Evolutionary conservation across 2,797 vertebrate species (phyloP), one percentile per base, ranked within the genome.

Genomic region (Xiphorhynchus erythropygius): DNA sequence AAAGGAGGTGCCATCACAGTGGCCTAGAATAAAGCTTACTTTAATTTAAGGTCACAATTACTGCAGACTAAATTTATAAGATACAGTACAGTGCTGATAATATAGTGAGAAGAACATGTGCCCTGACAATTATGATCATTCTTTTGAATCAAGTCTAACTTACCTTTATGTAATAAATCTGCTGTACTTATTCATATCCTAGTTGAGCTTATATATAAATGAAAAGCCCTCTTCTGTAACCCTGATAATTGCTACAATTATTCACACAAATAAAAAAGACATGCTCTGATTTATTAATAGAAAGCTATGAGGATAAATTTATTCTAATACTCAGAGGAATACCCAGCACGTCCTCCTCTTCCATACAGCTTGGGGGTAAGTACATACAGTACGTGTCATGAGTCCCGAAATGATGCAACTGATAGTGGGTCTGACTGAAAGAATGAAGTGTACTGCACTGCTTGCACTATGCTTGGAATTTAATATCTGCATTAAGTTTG

Each of bases 211-310:
- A 75, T 69, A 85, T 90, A 96, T 68, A 95, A 93, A 84, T 60
- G 85, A 92, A 93, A 88, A 92, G 78, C 83, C 68, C 80, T 94
- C 81, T 77, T 63, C 64, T 89, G 64, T 91, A 86, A 80, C 88
- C 89, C 69, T 59, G 79, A 83, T 94, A 88, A 94, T 90, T 86
- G 87, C 93, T 96, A 93, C 95, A 97, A 96, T 96, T 97, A 96
- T 96, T 97, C 96, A 96, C 93, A 84, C 90, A 92, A 87, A 94
- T 91, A 90, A 96, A 91, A 94, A 78, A 90, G 91, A 71, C 76
- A 63, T 13, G 70, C 84, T 94, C 85, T 88, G 89, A 83, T 96
- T 97, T 93, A 87, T 82, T 93, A 93, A 96, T 89, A 95, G 94
- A 94, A 90, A 93, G 30, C 84, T 47, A 82, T 16, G 64, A 90